phyloP scores from a whole-genome alignment of 2,888 invertebrate species.

The Lysandra bellargus region DNA sequence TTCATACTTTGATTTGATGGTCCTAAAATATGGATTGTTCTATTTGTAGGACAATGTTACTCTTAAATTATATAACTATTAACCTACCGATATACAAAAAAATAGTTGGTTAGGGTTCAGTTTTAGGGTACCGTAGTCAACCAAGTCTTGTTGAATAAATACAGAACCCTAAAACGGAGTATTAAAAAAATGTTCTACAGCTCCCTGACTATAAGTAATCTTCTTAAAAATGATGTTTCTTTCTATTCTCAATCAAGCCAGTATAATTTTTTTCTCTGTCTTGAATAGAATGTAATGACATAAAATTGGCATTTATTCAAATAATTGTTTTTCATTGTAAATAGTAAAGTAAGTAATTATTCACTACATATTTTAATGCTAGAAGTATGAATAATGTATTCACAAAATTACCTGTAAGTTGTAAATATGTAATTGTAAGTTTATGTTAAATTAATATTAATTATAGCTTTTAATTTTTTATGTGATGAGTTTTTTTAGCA shows the following conservation, averaged over 20 bases:
- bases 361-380: not conserved
- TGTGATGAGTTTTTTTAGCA: slow-evolving; percentile 29
- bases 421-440: slow-evolving; percentile 32
- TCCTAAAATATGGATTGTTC: too few species aligned
- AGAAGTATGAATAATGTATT: slow-evolving; percentile 21
- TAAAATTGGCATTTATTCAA: slow-evolving; percentile 48
- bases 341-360: slow-evolving; percentile 33
- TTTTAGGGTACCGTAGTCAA: too few species aligned
- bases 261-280: not conserved
- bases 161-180: too few species aligned
- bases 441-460: not conserved
- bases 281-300: not conserved
- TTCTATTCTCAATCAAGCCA: not conserved
- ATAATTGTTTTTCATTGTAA: slow-evolving; percentile 43
- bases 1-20: too few species aligned
- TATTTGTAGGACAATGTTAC: too few species aligned
- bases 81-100: too few species aligned
- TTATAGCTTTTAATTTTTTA: slow-evolving; percentile 12
- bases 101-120: too few species aligned
- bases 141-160: too few species aligned
- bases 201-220: too few species aligned
- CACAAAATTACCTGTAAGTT: slow-evolving; percentile 31
- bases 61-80: too few species aligned
- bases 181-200: too few species aligned
- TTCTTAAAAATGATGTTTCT: not conserved